phyloP scores from a whole-genome alignment of 2,113 vertebrate species.

The Centropus unirufus region DNA sequence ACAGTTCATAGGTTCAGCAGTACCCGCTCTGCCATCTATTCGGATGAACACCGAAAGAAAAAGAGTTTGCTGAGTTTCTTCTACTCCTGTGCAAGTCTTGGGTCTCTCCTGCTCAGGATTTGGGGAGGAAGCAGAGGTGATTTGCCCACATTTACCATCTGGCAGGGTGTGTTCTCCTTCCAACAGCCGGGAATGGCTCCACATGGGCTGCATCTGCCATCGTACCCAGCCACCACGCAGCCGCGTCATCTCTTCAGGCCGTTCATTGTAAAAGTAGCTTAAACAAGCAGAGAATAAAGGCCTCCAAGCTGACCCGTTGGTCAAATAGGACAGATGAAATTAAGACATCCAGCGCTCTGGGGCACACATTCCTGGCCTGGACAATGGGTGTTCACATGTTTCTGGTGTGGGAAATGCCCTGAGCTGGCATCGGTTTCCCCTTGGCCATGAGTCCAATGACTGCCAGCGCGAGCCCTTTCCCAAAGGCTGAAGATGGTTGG shows the following conservation, averaged over 20 bases:
- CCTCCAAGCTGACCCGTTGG: background rate
- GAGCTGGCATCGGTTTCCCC: background rate
- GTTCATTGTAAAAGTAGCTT: background rate
- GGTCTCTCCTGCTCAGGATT: background rate
- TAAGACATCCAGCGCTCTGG: background rate
- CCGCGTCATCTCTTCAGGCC: background rate
- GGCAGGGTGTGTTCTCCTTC: background rate
- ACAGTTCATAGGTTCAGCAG: background rate
- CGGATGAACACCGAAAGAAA: background rate
- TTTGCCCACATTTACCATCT: background rate
- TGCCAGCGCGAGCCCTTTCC: background rate
- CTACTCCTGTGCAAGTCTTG: accelerated
- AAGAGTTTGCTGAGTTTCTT: background rate
- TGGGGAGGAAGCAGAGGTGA: background rate
- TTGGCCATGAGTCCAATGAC: accelerated
- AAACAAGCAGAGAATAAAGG: background rate
- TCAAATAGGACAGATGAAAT: background rate
- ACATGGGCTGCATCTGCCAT: background rate
- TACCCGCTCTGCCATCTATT: background rate
- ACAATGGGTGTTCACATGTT: background rate
- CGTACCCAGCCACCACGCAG: background rate
- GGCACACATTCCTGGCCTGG: background rate
- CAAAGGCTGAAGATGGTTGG: background rate
- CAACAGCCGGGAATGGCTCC: accelerated
- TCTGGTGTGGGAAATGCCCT: accelerated